A percentile compares a stretch with the other conserved stretches of the same genome.
Conservation (phyloP, 2,888 invertebrate species). For the Meta bourneti region DNA sequence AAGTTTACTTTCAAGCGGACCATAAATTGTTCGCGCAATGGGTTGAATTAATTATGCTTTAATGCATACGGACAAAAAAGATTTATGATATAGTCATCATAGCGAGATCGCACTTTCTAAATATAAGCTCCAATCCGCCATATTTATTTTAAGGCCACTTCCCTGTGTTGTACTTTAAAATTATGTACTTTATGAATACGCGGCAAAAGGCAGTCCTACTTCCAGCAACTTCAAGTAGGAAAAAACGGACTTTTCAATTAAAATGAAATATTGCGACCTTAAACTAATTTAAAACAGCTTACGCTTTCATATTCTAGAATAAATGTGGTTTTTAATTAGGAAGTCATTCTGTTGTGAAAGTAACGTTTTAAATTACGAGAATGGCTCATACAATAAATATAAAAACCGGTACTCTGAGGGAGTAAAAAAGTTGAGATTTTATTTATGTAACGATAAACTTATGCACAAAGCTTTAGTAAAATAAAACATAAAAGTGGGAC, state of each 20-base stretch:
- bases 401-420: not conserved
- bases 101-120: constrained; percentile 34
- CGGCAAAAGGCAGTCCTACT: not conserved
- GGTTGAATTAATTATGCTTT: constrained; percentile 61
- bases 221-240: not conserved
- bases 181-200: constrained; percentile 9
- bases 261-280: constrained; percentile 44
- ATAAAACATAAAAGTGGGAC: not conserved
- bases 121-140: constrained; percentile 34
- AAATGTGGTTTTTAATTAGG: constrained; percentile 26
- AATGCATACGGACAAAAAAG: constrained; percentile 42
- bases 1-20: constrained; percentile 56
- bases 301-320: constrained; percentile 20
- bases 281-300: constrained; percentile 43
- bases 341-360: constrained; percentile 36
- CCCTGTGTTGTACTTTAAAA: not conserved
- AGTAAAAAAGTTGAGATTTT: not conserved
- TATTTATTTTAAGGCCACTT: constrained; percentile 45
- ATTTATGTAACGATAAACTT: not conserved
- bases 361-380: constrained; percentile 24
- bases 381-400: not conserved
- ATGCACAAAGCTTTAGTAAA: not conserved
- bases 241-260: constrained; percentile 15
- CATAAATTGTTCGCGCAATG: constrained; percentile 49
- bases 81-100: constrained; percentile 57